A percentile compares a stretch with the other conserved stretches of the same genome.
Evolutionary conservation across 2,888 invertebrate genomes (phyloP).

Genomic region (Agelastica alni): DNA sequence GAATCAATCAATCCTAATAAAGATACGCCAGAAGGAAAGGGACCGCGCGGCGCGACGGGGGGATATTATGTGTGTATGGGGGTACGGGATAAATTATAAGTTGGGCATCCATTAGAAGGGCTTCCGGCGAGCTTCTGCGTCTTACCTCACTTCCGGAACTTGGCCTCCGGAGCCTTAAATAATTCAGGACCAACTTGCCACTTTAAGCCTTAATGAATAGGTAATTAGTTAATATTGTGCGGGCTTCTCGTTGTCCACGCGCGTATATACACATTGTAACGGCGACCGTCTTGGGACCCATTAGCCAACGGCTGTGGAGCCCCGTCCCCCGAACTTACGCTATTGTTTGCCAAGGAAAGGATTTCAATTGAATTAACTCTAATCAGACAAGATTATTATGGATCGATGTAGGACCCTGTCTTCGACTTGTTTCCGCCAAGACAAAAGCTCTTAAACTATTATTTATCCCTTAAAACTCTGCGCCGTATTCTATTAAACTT

Average conservation of each 20-base stretch:
- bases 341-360: constrained; percentile 51
- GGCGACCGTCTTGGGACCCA: constrained; percentile 53
- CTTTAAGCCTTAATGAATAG: constrained; percentile 60
- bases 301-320: constrained; percentile 45
- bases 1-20: constrained; percentile 57
- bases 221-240: constrained; percentile 59
- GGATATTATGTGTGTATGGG: not conserved
- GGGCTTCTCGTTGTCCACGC: constrained; percentile 56
- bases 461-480: constrained; percentile 5
- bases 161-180: constrained; percentile 54
- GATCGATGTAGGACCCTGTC: constrained; percentile 39
- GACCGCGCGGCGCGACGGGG: not conserved
- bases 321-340: constrained; percentile 40
- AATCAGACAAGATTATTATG: constrained; percentile 51
- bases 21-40: constrained; percentile 41
- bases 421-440: constrained; percentile 22
- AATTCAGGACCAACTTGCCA: constrained; percentile 59
- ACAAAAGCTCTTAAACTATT: constrained; percentile 12
- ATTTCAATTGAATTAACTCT: constrained; percentile 56
- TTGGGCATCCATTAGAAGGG: constrained; percentile 52
- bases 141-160: constrained; percentile 57
- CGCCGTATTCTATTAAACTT: constrained; percentile 1
- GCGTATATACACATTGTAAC: constrained; percentile 35
- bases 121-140: constrained; percentile 55
- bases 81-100: constrained; percentile 35